Percentiles rank a stretch among this genome's conserved stretches.
phyloP scores from a whole-genome alignment of 2,113 vertebrate species.

The Microcebus griseorufus region DNA sequence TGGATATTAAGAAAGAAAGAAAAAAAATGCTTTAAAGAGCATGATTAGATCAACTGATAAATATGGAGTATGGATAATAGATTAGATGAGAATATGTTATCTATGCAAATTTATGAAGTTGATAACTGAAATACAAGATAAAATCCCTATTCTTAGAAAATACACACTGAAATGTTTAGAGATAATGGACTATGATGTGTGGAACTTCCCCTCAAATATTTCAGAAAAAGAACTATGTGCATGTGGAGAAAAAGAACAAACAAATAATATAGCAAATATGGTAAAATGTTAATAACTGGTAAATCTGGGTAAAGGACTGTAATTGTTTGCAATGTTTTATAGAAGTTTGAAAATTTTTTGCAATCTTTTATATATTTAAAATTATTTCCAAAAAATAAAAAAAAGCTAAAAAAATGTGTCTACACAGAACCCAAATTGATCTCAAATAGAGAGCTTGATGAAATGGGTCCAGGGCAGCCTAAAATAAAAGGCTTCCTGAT shows the following conservation, averaged over 20 bases:
- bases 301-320: not conserved
- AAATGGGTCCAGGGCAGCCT: not conserved
- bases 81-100: not conserved
- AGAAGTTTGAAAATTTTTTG: not conserved
- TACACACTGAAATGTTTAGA: not conserved
- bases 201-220: not conserved
- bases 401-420: not conserved
- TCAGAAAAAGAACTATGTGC: not conserved
- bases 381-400: constrained; percentile 30
- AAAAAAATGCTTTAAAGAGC: not conserved
- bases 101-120: not conserved
- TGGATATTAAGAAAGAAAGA: not conserved
- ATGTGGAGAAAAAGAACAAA: not conserved
- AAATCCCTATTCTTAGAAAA: not conserved
- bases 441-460: not conserved
- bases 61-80: not conserved
- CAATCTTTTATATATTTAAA: constrained; percentile 2
- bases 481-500: not conserved
- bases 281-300: not conserved
- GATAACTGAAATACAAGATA: not conserved
- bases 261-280: not conserved
- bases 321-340: not conserved
- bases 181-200: not conserved
- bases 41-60: not conserved
- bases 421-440: not conserved